Conservation (phyloP, 2,113 vertebrate genomes). For the Falcunculus frontatus region DNA sequence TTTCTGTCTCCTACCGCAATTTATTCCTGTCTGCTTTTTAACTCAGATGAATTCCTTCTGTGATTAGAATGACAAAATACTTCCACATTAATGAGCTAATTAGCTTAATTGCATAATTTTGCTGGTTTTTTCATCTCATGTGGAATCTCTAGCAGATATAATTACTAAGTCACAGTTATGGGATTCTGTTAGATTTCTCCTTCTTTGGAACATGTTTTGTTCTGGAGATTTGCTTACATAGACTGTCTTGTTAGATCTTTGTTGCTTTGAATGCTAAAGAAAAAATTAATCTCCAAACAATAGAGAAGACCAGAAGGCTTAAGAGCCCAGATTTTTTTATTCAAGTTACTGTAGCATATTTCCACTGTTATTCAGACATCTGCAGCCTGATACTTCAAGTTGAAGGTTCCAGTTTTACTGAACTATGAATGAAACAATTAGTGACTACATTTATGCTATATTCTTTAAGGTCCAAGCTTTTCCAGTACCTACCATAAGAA, state of each 20-base stretch:
- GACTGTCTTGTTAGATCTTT: background rate
- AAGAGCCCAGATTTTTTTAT: background rate
- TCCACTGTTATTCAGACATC: background rate
- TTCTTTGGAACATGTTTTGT: background rate
- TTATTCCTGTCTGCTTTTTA: background rate
- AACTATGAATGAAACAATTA: background rate
- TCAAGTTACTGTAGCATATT: background rate
- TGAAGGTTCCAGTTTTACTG: background rate
- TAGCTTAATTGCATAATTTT: background rate
- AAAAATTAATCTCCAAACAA: background rate
- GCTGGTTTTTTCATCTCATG: background rate
- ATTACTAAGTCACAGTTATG: background rate
- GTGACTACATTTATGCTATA: background rate
- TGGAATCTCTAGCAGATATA: background rate
- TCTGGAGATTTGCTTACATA: background rate
- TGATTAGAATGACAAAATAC: constrained; percentile 24
- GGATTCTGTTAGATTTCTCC: background rate
- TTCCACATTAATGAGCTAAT: constrained; percentile 20
- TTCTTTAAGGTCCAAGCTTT: background rate
- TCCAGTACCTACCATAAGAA: background rate
- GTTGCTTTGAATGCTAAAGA: background rate
- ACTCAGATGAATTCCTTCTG: background rate
- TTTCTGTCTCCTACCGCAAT: background rate
- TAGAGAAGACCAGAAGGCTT: background rate
- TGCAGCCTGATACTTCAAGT: background rate